phyloP scores from a whole-genome alignment of 1,140 invertebrate genomes.

The Varroa destructor region DNA sequence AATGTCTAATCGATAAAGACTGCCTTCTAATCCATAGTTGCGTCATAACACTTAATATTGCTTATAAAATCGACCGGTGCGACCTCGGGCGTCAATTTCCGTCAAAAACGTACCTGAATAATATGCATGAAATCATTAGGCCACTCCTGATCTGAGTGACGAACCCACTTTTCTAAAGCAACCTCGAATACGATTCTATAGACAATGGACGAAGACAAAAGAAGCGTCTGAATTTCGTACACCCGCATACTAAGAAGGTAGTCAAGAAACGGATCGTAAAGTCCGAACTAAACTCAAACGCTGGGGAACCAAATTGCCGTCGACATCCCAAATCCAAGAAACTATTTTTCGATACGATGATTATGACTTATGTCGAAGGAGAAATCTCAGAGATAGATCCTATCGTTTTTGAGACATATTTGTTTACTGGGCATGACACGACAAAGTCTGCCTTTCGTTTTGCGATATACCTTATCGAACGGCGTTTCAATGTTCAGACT shows the following conservation, averaged over 20 bases:
- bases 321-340: slow-evolving; percentile 43
- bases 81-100: slow-evolving; percentile 47
- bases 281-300: not conserved
- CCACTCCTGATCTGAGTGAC: not conserved
- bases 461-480: slow-evolving; percentile 39
- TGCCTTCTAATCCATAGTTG: not conserved
- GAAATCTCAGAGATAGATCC: slow-evolving; percentile 50
- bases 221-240: not conserved
- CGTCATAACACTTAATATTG: slow-evolving; percentile 25
- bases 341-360: slow-evolving; percentile 59
- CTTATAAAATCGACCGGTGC: slow-evolving; percentile 58
- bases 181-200: not conserved
- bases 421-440: slow-evolving; percentile 43
- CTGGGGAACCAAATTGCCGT: not conserved
- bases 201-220: not conserved
- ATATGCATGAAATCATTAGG: not conserved
- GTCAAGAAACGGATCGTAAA: not conserved
- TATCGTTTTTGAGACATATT: slow-evolving; percentile 68
- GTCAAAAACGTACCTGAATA: not conserved
- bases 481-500: slow-evolving; percentile 40
- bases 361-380: slow-evolving; percentile 42
- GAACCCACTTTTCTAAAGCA: not conserved
- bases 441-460: slow-evolving; percentile 34
- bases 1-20: slow-evolving; percentile 44
- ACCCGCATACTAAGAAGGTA: not conserved